Base-by-base conservation (phyloP, 2,888 invertebrate genomes). In the Dexiosoma caninum region DNA sequence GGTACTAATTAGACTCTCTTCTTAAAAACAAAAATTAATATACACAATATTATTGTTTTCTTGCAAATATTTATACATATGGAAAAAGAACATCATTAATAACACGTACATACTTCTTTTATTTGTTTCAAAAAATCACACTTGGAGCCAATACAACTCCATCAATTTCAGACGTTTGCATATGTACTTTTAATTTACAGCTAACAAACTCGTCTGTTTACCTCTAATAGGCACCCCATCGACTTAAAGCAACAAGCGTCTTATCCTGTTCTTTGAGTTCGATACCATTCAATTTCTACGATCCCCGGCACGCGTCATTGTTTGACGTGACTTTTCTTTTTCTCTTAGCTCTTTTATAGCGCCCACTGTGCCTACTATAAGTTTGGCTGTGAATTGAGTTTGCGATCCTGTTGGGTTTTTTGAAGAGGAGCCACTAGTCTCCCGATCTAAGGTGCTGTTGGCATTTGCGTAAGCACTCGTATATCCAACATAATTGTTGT, bases 341-440 rank as follows among this genome's bases (percentile, higher is more conserved):
- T 94, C 93, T 86, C 94, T 93, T 88, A 94, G 92, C 90, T 94
- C 93, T 90, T 94, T 94, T 91, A 94, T 94, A 87, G 94, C 93
- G 83, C 94, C 92, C 87, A 94, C 94, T 85, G 93, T 93, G 81
- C 94, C 94, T 89, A 94, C 94, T 89, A 94, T 92, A 82, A 94
- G 94, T 91, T 94, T 94, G 88, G 94, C 94, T 84, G 94, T 94
- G 88, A 94, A 93, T 91, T 94, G 88, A 59, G 89, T 86, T 78
- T 88, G 88, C 74, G 85, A 84, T 35, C 86, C 81, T n/a, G 76
- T 12, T 30, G 85, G 79, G 44, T 83, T 83, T 75, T 84, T 84
- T 19, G 83, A 67, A 16, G 83, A 81, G 27, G 83, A 84, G 44
- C 85, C 82, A 64, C 86, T 87, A 59, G 87, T 83, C 53, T 89